Evolutionary conservation across 2,113 vertebrate genomes (phyloP), one percentile per base, ranked within the genome.

Genomic region (Eurystomus gularis): DNA sequence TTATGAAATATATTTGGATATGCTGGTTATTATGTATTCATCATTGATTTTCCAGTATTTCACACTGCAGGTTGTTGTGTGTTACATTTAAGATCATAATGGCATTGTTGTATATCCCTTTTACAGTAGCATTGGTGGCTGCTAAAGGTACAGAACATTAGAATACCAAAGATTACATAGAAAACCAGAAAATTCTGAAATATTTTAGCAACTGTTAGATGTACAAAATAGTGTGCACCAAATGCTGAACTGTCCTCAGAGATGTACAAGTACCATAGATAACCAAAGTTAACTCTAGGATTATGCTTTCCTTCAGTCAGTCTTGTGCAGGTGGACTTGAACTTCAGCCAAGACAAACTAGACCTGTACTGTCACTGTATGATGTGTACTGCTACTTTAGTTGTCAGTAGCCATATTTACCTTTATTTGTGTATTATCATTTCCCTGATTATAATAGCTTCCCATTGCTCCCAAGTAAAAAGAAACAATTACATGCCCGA

Each of bases 401-500:
- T 37, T 77, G 20, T 69, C 65, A 61, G 46, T 10, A 87, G 33
- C 20, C 54, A 21, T 64, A 68, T 65, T 82, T 76, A 11, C 14
- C 26, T 92, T 76, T 82, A 87, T n/a, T n/a, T 85, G 23, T 13
- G 8, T 80, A 8, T 64, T 62, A 40, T 40, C 2, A 29, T 78
- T 94, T 88, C 55, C 42, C 33, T 58, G 55, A 62, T 28, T 84
- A 93, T 95, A 89, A 58, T 25, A 70, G 8, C 21, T 91, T 75
- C 42, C 40, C 8, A 28, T 73, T 65, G 26, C 13, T 77, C 39
- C 55, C 60, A 90, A 70, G 31, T 85, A 51, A 76, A 91, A 94
- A 94, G 81, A 93, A 91, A 86, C 28, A 86, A 91, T 90, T 91
- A 78, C 35, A 39, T 0, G 9, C 26, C 73, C 82, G 42, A 73